Conservation (phyloP, 2,113 vertebrate genomes). For the Chaetodon trifascialis region DNA sequence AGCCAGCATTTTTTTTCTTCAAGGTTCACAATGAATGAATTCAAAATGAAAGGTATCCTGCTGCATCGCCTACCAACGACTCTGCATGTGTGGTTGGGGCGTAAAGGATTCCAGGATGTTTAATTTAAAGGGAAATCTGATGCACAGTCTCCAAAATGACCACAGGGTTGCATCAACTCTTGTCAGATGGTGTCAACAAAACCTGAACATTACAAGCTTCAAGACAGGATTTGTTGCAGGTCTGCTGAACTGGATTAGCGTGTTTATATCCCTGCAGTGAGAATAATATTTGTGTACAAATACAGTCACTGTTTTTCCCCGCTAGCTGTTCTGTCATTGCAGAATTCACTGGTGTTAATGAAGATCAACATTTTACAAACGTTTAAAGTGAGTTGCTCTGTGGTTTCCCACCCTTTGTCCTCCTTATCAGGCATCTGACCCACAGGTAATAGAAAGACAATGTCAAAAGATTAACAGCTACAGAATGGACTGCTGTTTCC, state of each 20-base stretch:
- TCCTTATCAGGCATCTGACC: constrained; percentile 74
- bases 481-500: constrained; percentile 67
- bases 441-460: constrained; percentile 74
- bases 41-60: no score
- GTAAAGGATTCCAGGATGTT: not conserved
- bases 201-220: not conserved
- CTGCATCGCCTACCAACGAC: not conserved
- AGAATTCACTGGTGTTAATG: constrained; percentile 11
- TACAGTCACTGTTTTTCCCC: not conserved
- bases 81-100: no score
- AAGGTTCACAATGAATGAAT: not conserved
- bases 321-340: not conserved
- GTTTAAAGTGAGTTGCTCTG: constrained; percentile 26
- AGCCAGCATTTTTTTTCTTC: no score
- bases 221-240: not conserved
- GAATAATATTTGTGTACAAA: constrained; percentile 6
- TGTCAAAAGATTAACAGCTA: constrained; percentile 69
- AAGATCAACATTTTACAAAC: constrained; percentile 42
- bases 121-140: not conserved
- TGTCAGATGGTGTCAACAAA: constrained; percentile 12
- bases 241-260: not conserved
- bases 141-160: not conserved
- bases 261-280: constrained; percentile 3
- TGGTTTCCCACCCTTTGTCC: constrained; percentile 64
- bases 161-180: constrained; percentile 1